Conservation (phyloP, 2,888 invertebrate species). For the Argyra leucocephala region DNA sequence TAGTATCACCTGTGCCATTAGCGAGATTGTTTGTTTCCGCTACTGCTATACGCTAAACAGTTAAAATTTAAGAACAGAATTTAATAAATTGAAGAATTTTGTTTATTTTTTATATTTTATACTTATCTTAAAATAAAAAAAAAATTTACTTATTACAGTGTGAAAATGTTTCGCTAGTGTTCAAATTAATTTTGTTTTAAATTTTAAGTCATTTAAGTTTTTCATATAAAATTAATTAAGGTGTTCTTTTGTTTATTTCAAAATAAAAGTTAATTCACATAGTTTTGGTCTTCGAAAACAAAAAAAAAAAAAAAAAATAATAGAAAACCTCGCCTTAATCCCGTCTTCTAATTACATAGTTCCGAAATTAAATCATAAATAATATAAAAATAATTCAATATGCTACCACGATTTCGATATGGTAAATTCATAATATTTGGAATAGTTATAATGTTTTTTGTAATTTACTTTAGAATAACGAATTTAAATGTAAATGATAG, state of each 20-base stretch:
- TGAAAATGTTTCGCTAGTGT: background rate
- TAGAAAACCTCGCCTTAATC: background rate
- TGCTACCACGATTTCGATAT: slow-evolving; percentile 40
- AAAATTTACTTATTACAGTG: background rate
- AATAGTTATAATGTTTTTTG: slow-evolving; percentile 35
- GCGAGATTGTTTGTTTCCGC: background rate
- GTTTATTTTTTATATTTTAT: background rate
- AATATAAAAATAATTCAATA: slow-evolving; percentile 23
- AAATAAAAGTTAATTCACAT: background rate
- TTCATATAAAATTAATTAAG: no score
- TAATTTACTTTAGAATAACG: slow-evolving; percentile 37
- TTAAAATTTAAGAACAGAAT: background rate
- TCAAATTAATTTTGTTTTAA: background rate
- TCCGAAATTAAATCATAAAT: background rate
- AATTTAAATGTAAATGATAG: slow-evolving; percentile 19
- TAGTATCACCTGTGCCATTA: slow-evolving; percentile 6
- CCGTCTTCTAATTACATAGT: background rate
- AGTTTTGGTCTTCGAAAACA: background rate
- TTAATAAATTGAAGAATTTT: background rate
- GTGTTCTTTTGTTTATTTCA: no score
- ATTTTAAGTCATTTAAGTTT: background rate
- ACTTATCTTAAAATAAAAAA: background rate
- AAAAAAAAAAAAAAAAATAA: background rate
- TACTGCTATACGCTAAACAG: background rate
- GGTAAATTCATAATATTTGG: slow-evolving; percentile 39